Evolutionary conservation across 2,113 vertebrate genomes (phyloP), one percentile per base, ranked within the genome.

Genomic region (Sprattus sprattus): DNA sequence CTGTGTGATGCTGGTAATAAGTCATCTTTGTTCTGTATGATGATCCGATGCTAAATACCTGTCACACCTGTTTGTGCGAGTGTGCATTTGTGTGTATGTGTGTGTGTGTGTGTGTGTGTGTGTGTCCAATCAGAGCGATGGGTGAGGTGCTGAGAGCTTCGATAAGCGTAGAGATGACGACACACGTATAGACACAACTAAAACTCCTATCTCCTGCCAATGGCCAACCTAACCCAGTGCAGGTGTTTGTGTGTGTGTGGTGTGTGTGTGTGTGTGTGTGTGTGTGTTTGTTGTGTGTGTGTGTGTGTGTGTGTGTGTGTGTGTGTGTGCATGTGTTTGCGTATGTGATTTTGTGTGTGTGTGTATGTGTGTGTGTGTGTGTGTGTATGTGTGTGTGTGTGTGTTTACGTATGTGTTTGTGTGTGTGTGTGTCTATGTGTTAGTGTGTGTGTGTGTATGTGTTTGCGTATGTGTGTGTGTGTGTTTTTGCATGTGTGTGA

Each of bases 141-240:
- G 8, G 60, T 64, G 85, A 90, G 90, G 93, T 89, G 93, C 92
- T 89, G 90, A 90, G 89, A 32, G 91, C 92, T 93, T 92, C 91
- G 92, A 94, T 93, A 93, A 92, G 91, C 88, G 88, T 90, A 45
- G 45, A 47, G 83, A 91, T 90, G 89, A 39, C 39, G 39, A 1
- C 39, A 39, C 39, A 39, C 39, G 39, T 39, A 2, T 39, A 39
- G 39, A 39, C 39, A 39, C 39, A 1, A 39, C 39, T 39, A 39
- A 39, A 39, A 39, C 39, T 39, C 39, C 2, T 39, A 39, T 39
- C 39, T 39, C 39, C 39, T 39, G 39, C 39, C 39, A 39, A 39
- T 39, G 39, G 39, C 39, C 39, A 39, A 39, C 39, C 39, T 39
- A 39, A 39, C 39, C 39, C 39, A 39, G 39, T 39, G 39, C 2